Evolutionary conservation across 1,140 invertebrate genomes (phyloP), one percentile per base, ranked within the genome.

Genomic region (Caenorhabditis briggsae): DNA sequence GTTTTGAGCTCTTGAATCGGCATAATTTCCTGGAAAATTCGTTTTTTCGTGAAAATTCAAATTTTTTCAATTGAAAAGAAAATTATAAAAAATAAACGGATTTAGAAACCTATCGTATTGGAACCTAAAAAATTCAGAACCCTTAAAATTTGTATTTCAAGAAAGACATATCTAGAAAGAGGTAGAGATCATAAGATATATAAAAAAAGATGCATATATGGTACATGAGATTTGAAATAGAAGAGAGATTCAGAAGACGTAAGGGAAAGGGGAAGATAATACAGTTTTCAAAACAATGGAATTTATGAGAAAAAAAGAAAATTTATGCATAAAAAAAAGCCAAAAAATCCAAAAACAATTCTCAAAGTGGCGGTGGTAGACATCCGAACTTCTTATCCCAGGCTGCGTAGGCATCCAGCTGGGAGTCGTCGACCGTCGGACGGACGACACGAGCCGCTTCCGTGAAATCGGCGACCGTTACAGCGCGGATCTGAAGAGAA

Each of bases 341-440:
- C 12, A 53, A 14, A 53, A 14, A 53, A 5, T 5, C 16, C 50
- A 46, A 58, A 9, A 18, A 9, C 64, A 20, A 43, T n/a, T 11
- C 7, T 8, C 12, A 18, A 65, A 53, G n/a, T n/a, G 70, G 46
- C 5, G 70, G 70, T 6, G 70, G 87, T 33, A 88, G 86, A 25
- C 87, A 88, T n/a, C 88, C 88, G 64, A 88, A 88, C 46, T 88
- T 85, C n/a, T 74, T 74, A 43, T 88, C 87, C 88, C 88, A 88
- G 1, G 89, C 86, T 14, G 48, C 61, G 33, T 88, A 88, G 23
- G 86, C 83, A 58, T 70, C 61, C 2, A 88, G 56, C 20, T 88
- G 88, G 25, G 84, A 55, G 9, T 84, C 70, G 16, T 58, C 87
- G 33, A 88, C 88, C 5, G 88, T 88, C 3, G 88, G 87, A 41